Base-by-base conservation (phyloP, 2,797 vertebrate genomes). In the Salarias fasciatus region DNA sequence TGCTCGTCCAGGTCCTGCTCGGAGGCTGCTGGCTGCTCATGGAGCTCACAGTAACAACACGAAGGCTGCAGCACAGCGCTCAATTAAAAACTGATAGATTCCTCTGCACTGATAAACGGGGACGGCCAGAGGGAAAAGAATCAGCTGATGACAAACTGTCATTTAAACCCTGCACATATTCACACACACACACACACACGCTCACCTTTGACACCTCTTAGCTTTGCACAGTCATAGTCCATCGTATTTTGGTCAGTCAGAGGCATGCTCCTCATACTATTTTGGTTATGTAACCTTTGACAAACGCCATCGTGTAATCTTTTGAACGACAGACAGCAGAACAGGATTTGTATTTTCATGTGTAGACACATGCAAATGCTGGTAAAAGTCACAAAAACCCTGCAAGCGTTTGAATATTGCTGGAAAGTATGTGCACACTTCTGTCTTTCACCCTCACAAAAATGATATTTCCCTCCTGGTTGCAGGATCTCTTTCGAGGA, bases 1-100 rank as follows among this genome's bases (percentile, higher is more conserved):
- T 69, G 53, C 59, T 74, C 53, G 40, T 72, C 56, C 29, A 6
- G 38, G 15, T 56, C 69, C 58, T 70, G 78, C 82, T 78, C 61
- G 6, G 63, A 77, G 55, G 53, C 62, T 41, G 53, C 35, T 72
- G 55, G 51, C 59, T 51, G 24, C 75, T 75, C 59, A 5, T 15
- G 15, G 43, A 38, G 49, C 63, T 29, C 45, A 66, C 71, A 69
- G 52, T 66, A 45, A 53, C 54, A 5, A 15, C 10, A 58, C 55
- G 74, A 67, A 75, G 10, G 14, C 57, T 60, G 56, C 43, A 73
- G 40, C 35, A 13, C 6, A 53, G 53, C 49, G 71, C 56, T 70
- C 63, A 36, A 50, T 70, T 65, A 77, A 68, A 68, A 67, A 60
- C 56, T 53, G 47, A 53, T 53, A 10, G 24, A 72, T 75, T 70